Conservation (phyloP, 37 sponge, comb jelly and placozoan genomes). For the Tethya wilhelma region DNA sequence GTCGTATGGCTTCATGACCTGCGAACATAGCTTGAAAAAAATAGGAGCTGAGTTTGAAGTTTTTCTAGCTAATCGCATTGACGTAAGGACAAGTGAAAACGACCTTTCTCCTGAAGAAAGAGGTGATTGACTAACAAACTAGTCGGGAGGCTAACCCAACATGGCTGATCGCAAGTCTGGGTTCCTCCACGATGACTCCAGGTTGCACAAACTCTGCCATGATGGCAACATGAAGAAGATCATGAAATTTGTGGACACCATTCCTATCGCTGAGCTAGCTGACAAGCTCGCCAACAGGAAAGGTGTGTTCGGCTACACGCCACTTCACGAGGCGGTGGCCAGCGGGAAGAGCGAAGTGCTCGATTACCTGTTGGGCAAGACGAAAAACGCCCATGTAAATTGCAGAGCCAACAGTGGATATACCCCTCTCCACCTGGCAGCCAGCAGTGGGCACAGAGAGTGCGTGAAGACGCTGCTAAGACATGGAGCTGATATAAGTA, state of each 20-base stretch:
- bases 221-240: slow-evolving; percentile 65
- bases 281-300: slow-evolving; percentile 49
- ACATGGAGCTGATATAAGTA: slow-evolving; percentile 62
- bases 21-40: too few species aligned
- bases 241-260: slow-evolving; percentile 35
- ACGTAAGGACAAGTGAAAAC: too few species aligned
- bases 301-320: slow-evolving; percentile 91
- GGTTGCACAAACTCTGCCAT: slow-evolving; percentile 65
- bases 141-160: too few species aligned
- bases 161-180: too few species aligned
- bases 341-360: slow-evolving; percentile 62
- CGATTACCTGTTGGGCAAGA: slow-evolving; percentile 35
- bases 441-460: slow-evolving; percentile 65
- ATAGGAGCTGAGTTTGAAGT: too few species aligned
- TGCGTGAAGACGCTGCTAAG: slow-evolving; percentile 67
- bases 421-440: slow-evolving; percentile 87
- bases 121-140: too few species aligned
- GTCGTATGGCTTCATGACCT: too few species aligned
- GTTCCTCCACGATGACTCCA: slow-evolving; percentile 54
- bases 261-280: slow-evolving; percentile 18
- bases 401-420: slow-evolving; percentile 80
- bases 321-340: slow-evolving; percentile 80
- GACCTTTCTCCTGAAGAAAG: too few species aligned
- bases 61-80: too few species aligned
- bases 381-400: slow-evolving; percentile 61